These are phyloP conservation scores for Heliopora coerulea DNA, from an alignment of 92 coral and sea anemone species.

Conservation along the genomic window DNA sequence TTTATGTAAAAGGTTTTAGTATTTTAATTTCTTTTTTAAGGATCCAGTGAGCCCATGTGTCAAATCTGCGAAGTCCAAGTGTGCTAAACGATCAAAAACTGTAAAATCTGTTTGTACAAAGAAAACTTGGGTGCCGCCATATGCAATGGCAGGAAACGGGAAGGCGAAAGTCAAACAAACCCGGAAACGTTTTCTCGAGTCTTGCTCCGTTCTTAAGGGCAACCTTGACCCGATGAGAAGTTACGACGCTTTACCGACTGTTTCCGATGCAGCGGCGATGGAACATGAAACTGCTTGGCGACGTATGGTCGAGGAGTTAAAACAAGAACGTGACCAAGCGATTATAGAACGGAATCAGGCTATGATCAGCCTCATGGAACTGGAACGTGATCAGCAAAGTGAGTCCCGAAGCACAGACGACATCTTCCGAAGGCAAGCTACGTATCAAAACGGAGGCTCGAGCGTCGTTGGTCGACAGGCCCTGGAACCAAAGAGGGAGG, in stretches of 20 bases:
- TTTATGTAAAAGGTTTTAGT: too few relatives aligned
- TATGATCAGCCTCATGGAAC: constrained; percentile 77
- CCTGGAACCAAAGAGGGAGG: neutral
- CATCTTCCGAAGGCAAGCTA: neutral
- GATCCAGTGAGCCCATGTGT: neutral
- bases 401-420: constrained; percentile 22
- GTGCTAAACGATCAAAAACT: neutral
- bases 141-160: neutral
- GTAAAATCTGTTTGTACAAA: neutral
- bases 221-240: neutral
- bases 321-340: constrained; percentile 86
- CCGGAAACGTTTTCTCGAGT: constrained; percentile 27
- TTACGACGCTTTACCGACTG: constrained; percentile 4
- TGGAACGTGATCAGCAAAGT: constrained; percentile 67
- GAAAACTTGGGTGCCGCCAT: constrained; percentile 4
- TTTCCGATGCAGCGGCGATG: constrained; percentile 7
- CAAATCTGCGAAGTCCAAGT: neutral
- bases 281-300: constrained; percentile 73
- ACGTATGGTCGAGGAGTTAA: constrained; percentile 61
- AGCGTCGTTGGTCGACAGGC: neutral
- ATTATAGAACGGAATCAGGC: constrained; percentile 87
- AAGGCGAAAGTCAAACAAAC: constrained; percentile 8
- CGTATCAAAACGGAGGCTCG: neutral
- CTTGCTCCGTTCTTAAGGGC: constrained; percentile 22
- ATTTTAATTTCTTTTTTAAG: neutral